These are phyloP conservation scores for Thymelicus acteon DNA, from an alignment of 2,888 invertebrate species.

Conservation along the genomic window DNA sequence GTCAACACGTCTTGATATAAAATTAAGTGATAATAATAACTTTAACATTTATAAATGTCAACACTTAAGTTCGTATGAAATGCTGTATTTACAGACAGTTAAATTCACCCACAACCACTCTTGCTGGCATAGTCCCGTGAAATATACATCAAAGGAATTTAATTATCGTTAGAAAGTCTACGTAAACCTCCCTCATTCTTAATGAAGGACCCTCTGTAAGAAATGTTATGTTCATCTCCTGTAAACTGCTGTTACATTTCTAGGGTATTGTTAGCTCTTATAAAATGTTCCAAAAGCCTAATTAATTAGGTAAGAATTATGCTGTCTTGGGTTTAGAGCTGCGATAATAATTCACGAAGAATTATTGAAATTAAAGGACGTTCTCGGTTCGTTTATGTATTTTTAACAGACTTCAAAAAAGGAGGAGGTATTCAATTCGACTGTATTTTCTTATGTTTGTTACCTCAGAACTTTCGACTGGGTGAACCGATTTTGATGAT, in stretches of 20 bases:
- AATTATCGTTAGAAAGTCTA: constrained; percentile 29
- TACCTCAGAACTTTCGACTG: too few relatives aligned
- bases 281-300: constrained; percentile 3
- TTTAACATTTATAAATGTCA: too few relatives aligned
- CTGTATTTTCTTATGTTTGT: too few relatives aligned
- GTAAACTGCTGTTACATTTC: constrained; percentile 8
- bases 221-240: constrained; percentile 13
- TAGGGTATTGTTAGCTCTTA: constrained; percentile 1
- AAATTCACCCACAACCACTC: constrained; percentile 2
- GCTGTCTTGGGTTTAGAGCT: background rate
- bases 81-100: background rate
- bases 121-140: constrained; percentile 7
- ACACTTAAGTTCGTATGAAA: constrained; percentile 43
- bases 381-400: too few relatives aligned
- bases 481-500: too few relatives aligned
- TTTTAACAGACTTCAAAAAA: too few relatives aligned
- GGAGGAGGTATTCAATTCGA: too few relatives aligned
- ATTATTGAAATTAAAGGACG: too few relatives aligned
- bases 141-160: constrained; percentile 36
- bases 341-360: background rate
- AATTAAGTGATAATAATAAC: too few relatives aligned
- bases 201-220: constrained; percentile 20
- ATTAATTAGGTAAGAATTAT: background rate
- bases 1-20: constrained; percentile 42
- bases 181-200: constrained; percentile 24